Percentiles rank a stretch among this genome's conserved stretches.
Evolutionary conservation across 2,113 vertebrate species (phyloP).

Genomic region (Benitochromis conjunctus): DNA sequence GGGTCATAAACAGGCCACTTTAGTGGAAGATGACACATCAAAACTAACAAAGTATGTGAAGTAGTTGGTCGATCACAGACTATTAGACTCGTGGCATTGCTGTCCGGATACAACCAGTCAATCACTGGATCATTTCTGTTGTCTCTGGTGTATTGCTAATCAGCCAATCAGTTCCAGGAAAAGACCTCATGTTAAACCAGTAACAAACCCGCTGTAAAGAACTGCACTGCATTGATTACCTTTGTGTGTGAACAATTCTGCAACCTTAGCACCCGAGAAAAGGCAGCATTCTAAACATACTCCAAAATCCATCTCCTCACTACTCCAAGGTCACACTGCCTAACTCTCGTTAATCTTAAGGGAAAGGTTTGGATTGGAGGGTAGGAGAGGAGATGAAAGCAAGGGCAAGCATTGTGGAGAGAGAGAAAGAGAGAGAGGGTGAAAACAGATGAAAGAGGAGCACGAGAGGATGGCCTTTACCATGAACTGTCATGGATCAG

Average conservation of each 20-base stretch:
- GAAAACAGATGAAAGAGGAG: slow-evolving; percentile 29
- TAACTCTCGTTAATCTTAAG: neutral
- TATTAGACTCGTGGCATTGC: slow-evolving; percentile 30
- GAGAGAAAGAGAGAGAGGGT: neutral
- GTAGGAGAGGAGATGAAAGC: neutral
- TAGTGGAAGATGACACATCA: neutral
- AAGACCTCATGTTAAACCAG: neutral
- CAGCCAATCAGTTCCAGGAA: slow-evolving; percentile 36
- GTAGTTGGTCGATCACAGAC: slow-evolving; percentile 39
- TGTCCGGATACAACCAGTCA: slow-evolving; percentile 51
- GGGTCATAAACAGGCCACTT: neutral
- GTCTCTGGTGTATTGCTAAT: slow-evolving; percentile 51
- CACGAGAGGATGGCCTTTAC: slow-evolving; percentile 45
- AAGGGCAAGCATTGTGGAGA: neutral
- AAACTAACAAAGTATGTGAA: neutral
- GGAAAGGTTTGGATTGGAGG: neutral
- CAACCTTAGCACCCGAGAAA: neutral
- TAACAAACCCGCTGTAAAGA: neutral
- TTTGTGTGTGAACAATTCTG: neutral
- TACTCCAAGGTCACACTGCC: neutral
- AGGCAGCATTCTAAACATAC: neutral
- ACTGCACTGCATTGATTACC: slow-evolving; percentile 1
- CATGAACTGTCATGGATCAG: slow-evolving; percentile 24
- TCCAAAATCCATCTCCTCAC: neutral
- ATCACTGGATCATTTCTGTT: slow-evolving; percentile 40